Evolutionary conservation across 2,797 vertebrate genomes (phyloP), one percentile per base, ranked within the genome.

Genomic region (Anguilla pacifica): DNA sequence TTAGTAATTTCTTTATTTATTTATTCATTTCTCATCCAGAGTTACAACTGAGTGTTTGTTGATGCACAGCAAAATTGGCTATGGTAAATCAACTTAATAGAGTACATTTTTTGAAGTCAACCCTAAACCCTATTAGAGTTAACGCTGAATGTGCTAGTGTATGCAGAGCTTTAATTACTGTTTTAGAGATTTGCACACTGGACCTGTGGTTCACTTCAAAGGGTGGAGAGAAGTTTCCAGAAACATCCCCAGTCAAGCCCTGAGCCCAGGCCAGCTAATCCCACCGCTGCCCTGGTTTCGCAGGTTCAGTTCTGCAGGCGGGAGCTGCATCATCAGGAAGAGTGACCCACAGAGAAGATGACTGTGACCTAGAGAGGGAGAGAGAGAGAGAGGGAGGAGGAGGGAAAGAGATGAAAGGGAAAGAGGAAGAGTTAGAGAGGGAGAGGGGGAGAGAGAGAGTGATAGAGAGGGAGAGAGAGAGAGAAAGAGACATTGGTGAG

Each of bases 331-430:
- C 82, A 83, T 53, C 82, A 83, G 55, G 82, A 53, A 55, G 28
- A 13, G 82, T 83, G 82, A 28, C 82, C 46, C 82, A n/a, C 51
- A 83, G 79, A 82, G 49, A 83, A 19, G 82, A 49, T n/a, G 49
- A 83, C 15, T 83, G 5, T 83, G 82, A 83, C 82, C 49, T 43
- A 53, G 49, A 83, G 28, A 53, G 19, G 55, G 43, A 5, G 39
- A 49, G 25, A 53, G n/a, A 11, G 51, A 35, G 49, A 51, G 49
- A 3, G 7, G 3, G 49, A 51, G 49, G 49, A 7, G 7, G 49
- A 51, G 49, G 49, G 49, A 51, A 7, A 51, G 49, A 51, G 25
- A 77, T 49, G 86, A 13, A 83, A 89, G 46, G 86, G 86, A 92
- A 51, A 53, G 35, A 4, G 49, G 6, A 9, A 6, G 49, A 6